A percentile compares a stretch with the other conserved stretches of the same genome.
These are phyloP conservation scores for Natator depressus DNA, from an alignment of 2,113 vertebrate species.

Conservation along the genomic window DNA sequence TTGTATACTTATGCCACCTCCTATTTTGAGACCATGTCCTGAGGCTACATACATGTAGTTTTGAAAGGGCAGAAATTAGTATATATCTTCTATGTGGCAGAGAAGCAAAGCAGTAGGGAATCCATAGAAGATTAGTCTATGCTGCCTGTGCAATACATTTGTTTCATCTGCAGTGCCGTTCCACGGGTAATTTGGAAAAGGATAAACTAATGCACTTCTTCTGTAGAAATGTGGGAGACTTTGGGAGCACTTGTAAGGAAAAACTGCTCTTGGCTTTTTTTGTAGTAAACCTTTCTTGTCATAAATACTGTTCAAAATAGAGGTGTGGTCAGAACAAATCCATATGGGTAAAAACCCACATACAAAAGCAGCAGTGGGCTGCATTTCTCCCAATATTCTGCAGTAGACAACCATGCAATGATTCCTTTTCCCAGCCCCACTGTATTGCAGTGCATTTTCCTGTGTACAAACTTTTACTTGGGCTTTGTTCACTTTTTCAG, in stretches of 20 bases:
- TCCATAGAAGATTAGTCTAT: background rate
- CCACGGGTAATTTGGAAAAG: fast-evolving
- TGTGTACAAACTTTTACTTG: background rate
- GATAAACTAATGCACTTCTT: background rate
- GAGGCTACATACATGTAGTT: background rate
- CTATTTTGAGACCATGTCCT: background rate
- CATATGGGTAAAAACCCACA: background rate
- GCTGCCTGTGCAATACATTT: background rate
- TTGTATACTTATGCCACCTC: background rate
- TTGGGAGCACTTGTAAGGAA: background rate
- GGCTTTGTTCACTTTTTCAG: background rate
- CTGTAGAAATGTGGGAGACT: background rate
- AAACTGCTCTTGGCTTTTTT: background rate
- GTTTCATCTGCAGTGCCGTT: fast-evolving
- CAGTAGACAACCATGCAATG: background rate
- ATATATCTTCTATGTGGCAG: background rate
- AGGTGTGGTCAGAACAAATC: background rate
- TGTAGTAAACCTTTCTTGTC: background rate
- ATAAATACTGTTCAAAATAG: conserved; percentile 7
- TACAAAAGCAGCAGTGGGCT: background rate
- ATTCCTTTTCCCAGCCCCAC: background rate
- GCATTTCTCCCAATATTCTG: background rate
- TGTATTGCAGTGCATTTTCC: background rate
- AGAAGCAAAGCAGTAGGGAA: background rate
- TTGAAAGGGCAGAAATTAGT: background rate